A percentile compares a stretch with the other conserved stretches of the same genome.
Evolutionary conservation across 2,113 vertebrate species (phyloP).

Genomic region (Gadus chalcogrammus): DNA sequence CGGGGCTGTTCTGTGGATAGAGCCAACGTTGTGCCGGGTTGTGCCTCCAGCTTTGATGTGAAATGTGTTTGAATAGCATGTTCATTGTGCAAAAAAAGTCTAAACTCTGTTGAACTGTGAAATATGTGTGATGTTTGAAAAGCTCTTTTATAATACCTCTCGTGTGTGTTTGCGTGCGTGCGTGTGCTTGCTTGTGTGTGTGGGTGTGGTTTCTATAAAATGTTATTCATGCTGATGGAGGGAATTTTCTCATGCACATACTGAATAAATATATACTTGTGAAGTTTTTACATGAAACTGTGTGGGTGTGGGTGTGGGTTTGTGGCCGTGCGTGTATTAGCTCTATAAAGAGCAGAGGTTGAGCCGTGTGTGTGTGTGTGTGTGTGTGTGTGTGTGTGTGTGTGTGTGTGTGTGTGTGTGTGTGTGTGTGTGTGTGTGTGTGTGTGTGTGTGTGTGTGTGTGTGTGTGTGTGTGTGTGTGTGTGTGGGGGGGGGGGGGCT

Average conservation of each 20-base stretch:
- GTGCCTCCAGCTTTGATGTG: no score
- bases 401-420: slow-evolving; percentile 16
- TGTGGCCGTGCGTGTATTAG: slow-evolving; percentile 1
- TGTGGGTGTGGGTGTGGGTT: slow-evolving; percentile 7
- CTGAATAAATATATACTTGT: no score
- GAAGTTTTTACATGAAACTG: background rate
- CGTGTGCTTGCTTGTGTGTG: slow-evolving; percentile 15
- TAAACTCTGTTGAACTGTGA: no score
- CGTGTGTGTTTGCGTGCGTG: background rate
- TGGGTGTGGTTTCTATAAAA: slow-evolving; percentile 12
- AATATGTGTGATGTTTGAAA: no score
- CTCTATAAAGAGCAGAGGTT: background rate
- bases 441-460: slow-evolving; percentile 21
- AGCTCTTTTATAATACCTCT: background rate
- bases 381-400: slow-evolving; percentile 24
- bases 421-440: slow-evolving; percentile 25
- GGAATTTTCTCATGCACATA: no score
- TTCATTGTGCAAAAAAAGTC: no score
- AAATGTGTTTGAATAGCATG: no score
- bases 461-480: slow-evolving; percentile 16
- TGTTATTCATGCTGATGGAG: no score
- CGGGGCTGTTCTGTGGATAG: no score
- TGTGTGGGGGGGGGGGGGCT: slow-evolving; percentile 54
- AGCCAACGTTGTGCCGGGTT: no score
- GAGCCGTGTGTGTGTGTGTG: background rate